phyloP scores from a whole-genome alignment of 2,797 vertebrate genomes.

The Pseudochirops cupreus region DNA sequence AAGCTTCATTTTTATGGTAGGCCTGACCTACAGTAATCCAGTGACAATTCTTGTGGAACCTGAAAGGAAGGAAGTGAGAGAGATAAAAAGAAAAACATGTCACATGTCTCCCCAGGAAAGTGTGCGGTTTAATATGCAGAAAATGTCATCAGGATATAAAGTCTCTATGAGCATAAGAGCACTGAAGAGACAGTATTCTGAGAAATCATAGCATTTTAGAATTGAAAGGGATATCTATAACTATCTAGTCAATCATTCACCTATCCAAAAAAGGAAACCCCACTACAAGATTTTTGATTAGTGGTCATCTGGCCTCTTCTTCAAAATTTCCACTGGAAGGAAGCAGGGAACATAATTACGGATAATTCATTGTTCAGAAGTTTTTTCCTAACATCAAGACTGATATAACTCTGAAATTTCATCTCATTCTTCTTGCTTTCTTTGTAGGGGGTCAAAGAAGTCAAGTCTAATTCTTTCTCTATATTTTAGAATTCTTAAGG shows the following conservation, averaged over 20 bases:
- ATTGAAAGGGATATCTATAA: neutral
- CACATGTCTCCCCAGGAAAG: neutral
- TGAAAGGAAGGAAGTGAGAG: neutral
- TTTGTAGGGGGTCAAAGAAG: too few relatives aligned
- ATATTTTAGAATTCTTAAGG: too few relatives aligned
- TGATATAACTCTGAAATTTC: neutral
- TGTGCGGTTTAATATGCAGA: neutral
- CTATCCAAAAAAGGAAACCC: neutral
- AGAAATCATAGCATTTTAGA: neutral
- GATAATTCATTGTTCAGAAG: neutral
- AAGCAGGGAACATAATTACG: neutral
- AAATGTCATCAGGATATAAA: neutral
- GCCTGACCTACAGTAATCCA: neutral
- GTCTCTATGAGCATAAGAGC: neutral
- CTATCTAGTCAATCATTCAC: neutral
- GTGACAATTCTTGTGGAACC: neutral
- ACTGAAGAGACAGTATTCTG: neutral
- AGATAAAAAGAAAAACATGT: neutral
- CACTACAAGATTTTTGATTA: neutral
- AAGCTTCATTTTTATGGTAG: neutral
- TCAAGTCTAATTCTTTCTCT: too few relatives aligned
- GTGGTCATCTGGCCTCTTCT: neutral
- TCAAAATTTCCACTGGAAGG: neutral
- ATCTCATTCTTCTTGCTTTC: too few relatives aligned
- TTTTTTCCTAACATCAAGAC: neutral